These are phyloP conservation scores for Nestor notabilis DNA, from an alignment of 2,113 vertebrate genomes.

Conservation along the genomic window DNA sequence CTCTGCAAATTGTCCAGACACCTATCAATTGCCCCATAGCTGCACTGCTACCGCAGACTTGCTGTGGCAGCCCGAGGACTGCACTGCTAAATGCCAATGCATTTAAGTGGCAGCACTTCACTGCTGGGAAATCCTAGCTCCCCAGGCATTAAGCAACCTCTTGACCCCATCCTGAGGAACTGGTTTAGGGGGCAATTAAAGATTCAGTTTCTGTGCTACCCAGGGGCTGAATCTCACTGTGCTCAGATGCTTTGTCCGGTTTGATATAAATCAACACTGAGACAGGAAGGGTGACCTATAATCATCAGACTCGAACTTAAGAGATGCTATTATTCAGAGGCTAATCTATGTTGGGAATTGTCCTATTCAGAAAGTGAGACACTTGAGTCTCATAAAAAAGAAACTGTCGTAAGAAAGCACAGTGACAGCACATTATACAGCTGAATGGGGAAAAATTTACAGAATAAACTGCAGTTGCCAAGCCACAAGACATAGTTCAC, in stretches of 20 bases:
- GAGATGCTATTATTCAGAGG: neutral
- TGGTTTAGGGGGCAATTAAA: slow-evolving; percentile 31
- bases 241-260: slow-evolving; percentile 25
- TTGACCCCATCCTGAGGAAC: neutral
- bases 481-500: slow-evolving; percentile 8
- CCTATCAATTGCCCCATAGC: neutral
- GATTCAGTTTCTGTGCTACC: slow-evolving; percentile 6
- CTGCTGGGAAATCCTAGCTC: slow-evolving; percentile 40
- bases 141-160: slow-evolving; percentile 3
- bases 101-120: slow-evolving; percentile 2
- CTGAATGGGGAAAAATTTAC: neutral
- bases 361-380: neutral
- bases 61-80: neutral
- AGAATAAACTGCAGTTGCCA: slow-evolving; percentile 33
- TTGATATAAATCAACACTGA: slow-evolving; percentile 34
- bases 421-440: neutral
- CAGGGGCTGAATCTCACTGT: slow-evolving; percentile 6
- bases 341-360: slow-evolving; percentile 26
- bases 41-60: neutral
- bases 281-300: slow-evolving; percentile 28
- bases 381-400: neutral
- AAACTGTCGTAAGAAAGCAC: slow-evolving; percentile 5
- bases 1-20: slow-evolving; percentile 9
- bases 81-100: neutral
- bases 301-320: neutral